Evolutionary conservation across 1,140 invertebrate species (phyloP), one percentile per base, ranked within the genome.

Genomic region (Aleiodes sp.): DNA sequence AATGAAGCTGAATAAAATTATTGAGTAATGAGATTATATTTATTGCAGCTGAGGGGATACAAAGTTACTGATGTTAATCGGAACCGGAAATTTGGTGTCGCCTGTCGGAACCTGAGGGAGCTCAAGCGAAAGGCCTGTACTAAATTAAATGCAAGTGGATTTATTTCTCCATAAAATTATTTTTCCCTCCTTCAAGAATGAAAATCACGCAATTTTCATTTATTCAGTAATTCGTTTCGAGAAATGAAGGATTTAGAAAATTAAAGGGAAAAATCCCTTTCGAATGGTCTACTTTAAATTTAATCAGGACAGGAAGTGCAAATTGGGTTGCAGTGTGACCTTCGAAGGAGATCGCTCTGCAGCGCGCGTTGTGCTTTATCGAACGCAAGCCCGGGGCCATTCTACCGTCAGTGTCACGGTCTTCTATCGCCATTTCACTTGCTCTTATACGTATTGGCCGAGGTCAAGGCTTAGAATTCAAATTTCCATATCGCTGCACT

Each of bases 21-120:
- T 24, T 28, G 10, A 66, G 33, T 68, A 16, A 66, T 70, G 52
- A 70, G 57, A 64, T 78, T 41, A 43, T 61, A 60, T 33, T 41
- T 29, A 60, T 68, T 78, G 7, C 64, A 85, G 83, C 57, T 92
- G 79, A 91, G 88, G 80, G 92, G 92, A 60, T 92, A 90, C 75
- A 93, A 92, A 87, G 89, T 93, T 24, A 91, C 91, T 4, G 88
- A 92, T 78, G 89, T 89, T 19, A 85, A 84, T 61, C 84, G 91
- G 43, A 87, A 86, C 8, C 87, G 89, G 70, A 92, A 91, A 84
- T 88, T 91, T 73, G 92, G 92, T 19, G 86, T 93, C 6, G 91
- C 91, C 19, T 91, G 91, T 60, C 87, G 88, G 76, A 89, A 87
- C 72, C 77, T 92, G 28, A 73, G 87, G 64, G 90, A 91, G 78